These are phyloP conservation scores for Wasmannia auropunctata DNA, from an alignment of 1,140 invertebrate genomes.

Conservation along the genomic window DNA sequence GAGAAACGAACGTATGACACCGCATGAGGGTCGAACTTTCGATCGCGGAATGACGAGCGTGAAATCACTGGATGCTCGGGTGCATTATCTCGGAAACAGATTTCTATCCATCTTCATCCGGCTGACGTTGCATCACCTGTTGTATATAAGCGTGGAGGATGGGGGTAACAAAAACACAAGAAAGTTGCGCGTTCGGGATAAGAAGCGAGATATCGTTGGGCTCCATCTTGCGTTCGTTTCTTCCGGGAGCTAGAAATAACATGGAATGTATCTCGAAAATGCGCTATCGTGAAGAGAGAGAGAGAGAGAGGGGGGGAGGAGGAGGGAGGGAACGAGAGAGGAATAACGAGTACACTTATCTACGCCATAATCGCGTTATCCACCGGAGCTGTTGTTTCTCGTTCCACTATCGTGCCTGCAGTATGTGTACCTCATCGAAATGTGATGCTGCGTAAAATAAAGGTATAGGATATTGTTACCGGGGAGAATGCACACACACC, in stretches of 20 bases:
- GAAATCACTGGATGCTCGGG: conserved; percentile 24
- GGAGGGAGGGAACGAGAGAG: neutral
- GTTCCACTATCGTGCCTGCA: conserved; percentile 18
- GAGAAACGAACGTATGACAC: neutral
- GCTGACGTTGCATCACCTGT: conserved; percentile 45
- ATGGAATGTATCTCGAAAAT: conserved; percentile 28
- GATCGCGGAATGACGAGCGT: conserved; percentile 28
- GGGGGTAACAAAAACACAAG: conserved; percentile 7
- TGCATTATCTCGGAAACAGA: conserved; percentile 34
- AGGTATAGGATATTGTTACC: conserved; percentile 49
- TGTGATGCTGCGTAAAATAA: conserved; percentile 56
- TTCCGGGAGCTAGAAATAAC: conserved; percentile 48
- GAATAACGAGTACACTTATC: conserved; percentile 49
- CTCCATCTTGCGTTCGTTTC: conserved; percentile 39
- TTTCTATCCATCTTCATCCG: conserved; percentile 54
- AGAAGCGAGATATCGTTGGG: conserved; percentile 16
- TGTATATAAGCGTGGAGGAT: neutral
- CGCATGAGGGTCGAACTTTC: neutral
- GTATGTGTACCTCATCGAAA: conserved; percentile 53
- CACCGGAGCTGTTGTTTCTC: conserved; percentile 48
- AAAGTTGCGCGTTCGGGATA: conserved; percentile 21
- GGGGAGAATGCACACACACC: conserved; percentile 12
- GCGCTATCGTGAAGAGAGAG: neutral
- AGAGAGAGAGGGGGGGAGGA: neutral
- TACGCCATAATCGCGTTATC: conserved; percentile 54